Evolutionary conservation across 2,888 invertebrate genomes (phyloP), one percentile per base, ranked within the genome.

Genomic region (Dynastes tityus): DNA sequence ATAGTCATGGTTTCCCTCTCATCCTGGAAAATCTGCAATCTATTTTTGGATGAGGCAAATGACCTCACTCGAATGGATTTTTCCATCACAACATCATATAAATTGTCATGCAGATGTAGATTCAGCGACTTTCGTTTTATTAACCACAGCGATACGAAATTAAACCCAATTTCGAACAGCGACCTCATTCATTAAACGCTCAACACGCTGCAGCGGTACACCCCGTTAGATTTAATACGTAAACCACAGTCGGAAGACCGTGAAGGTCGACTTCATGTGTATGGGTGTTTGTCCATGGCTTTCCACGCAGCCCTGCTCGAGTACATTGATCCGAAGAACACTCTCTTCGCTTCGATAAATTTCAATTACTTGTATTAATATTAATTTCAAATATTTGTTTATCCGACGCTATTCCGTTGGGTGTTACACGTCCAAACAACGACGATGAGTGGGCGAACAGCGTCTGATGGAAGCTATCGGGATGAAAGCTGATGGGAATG

Each of bases 341-440:
- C 45, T 45, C 37, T 37, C 63, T 63, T 4, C 63, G 63, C 32
- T 63, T 27, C 32, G 29, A 63, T 63, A 63, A 63, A 63, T 63
- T 63, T 63, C 63, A 63, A 63, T 29, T 63, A 29, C 32, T 63
- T 32, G 63, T 29, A 63, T 63, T 63, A 63, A 63, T 63, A 63
- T 63, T 63, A 63, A 63, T 63, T 29, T 63, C 63, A 63, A 63
- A 63, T 63, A 63, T 63, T 63, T 63, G 63, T 29, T 63, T 63
- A 22, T 32, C 8, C 32, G 32, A 37, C 32, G 63, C 63, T 63
- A 63, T 8, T 45, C 63, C 9, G 63, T 29, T 5, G 2, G 32
- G 11, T 63, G 9, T 5, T 37, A 37, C 29, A 63, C n/a, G 55
- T n/a, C 8, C 22, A 45, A 45, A 11, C 8, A 22, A 22, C 16